These are phyloP conservation scores for Scophthalmus maximus DNA, from an alignment of 2,113 vertebrate genomes.

Conservation along the genomic window DNA sequence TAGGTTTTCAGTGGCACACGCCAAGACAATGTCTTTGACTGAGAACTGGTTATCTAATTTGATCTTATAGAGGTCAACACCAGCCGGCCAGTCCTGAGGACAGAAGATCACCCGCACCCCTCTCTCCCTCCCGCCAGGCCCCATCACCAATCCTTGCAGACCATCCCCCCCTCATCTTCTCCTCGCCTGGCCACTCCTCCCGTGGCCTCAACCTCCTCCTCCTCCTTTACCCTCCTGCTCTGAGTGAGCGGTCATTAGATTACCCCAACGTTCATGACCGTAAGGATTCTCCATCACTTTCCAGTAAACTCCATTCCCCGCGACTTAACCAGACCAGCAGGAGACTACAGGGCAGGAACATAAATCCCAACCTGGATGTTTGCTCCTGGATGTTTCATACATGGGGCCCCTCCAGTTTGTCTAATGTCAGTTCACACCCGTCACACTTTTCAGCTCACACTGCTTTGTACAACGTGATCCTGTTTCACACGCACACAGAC, in stretches of 20 bases:
- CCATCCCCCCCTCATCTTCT: slow-evolving; percentile 42
- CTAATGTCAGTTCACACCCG: slow-evolving; percentile 23
- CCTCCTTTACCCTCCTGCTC: slow-evolving; percentile 51
- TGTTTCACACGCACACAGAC: slow-evolving; percentile 17
- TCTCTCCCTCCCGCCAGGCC: slow-evolving; percentile 22
- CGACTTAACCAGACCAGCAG: slow-evolving; percentile 55
- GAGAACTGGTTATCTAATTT: slow-evolving; percentile 76
- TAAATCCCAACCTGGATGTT: slow-evolving; percentile 18
- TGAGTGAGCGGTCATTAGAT: slow-evolving; percentile 82
- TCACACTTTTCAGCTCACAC: slow-evolving; percentile 31
- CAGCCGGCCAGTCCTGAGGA: slow-evolving; percentile 64
- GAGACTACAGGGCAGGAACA: slow-evolving; percentile 31
- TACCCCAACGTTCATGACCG: slow-evolving; percentile 79
- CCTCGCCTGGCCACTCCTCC: slow-evolving; percentile 47
- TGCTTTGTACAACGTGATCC: background rate
- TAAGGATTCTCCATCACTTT: slow-evolving; percentile 78
- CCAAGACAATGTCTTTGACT: slow-evolving; percentile 68
- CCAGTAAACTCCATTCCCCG: slow-evolving; percentile 76
- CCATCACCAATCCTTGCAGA: slow-evolving; percentile 57
- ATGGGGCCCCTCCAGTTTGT: slow-evolving; percentile 5
- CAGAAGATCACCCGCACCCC: slow-evolving; percentile 52
- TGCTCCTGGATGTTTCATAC: slow-evolving; percentile 9
- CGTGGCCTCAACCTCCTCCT: slow-evolving; percentile 44
- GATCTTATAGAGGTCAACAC: slow-evolving; percentile 78
- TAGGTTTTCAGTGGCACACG: slow-evolving; percentile 48